Evolutionary conservation across 2,888 invertebrate genomes (phyloP), one percentile per base, ranked within the genome.

Genomic region (Rhingia rostrata): DNA sequence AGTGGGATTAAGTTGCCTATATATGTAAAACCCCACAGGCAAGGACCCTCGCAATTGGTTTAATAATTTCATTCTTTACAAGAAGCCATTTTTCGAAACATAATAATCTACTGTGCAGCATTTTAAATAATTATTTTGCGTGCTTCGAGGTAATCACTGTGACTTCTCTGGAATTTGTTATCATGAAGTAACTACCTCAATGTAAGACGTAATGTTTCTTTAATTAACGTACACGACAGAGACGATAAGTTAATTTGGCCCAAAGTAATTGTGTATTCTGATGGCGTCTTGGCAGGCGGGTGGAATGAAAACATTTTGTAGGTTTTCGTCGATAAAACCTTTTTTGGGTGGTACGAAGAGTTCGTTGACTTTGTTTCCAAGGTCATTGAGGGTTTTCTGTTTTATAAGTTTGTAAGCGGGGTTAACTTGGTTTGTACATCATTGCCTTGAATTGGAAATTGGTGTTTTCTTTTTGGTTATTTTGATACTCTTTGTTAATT

Each of bases 151-250:
- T 47, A 73, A 73, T 73, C 63, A 54, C 41, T 56, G 47, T 9
- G 56, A 73, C 39, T 47, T 73, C 39, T 32, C 6, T 63, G 45
- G 53, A 54, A 63, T 64, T 63, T 37, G 12, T 63, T 10, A 39
- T 53, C 61, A 63, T 39, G 56, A 47, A 39, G 45, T 49, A 47
- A 73, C 53, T 61, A 63, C 72, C 45, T 32, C 53, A 54, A 54
- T 63, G 53, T 35, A 73, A 39, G 61, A 53, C 63, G 43, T 35
- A 73, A 73, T 63, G 61, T 54, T 73, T 45, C 72, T 73, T 73
- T 73, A 73, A 73, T 73, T 63, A 73, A 73, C 61, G 43, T 33
- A 37, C 53, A 61, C 72, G 61, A 63, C 63, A 73, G 63, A 63
- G 63, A 63, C 63, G 63, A 73, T 45, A 73, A 45, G 61, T 63